Conservation (phyloP, 53 echinoderm and acorn worm species). For the Holothuria leucospilota region DNA sequence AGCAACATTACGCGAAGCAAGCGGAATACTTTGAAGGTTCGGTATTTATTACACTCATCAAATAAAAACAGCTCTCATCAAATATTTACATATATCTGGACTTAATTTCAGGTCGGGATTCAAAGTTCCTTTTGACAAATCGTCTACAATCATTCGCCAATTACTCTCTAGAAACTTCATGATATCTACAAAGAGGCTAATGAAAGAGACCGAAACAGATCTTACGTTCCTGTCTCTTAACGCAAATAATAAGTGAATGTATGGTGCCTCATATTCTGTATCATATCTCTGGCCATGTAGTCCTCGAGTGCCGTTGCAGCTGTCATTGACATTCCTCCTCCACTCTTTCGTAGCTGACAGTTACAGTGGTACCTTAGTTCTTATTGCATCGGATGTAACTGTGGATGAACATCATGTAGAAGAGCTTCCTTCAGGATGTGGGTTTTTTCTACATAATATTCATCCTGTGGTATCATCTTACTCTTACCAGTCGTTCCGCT, state of each 20-base stretch:
- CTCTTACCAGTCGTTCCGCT: too few relatives aligned
- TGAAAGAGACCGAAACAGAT: conserved; percentile 19
- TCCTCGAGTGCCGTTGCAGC: background rate
- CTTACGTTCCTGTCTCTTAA: conserved; percentile 70
- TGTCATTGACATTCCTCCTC: too few relatives aligned
- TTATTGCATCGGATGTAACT: too few relatives aligned
- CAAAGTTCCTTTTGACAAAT: conserved; percentile 61
- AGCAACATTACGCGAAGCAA: too few relatives aligned
- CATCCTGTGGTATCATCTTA: too few relatives aligned
- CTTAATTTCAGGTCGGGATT: conserved; percentile 25
- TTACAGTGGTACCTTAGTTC: too few relatives aligned
- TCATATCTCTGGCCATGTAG: background rate
- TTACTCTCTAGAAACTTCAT: conserved; percentile 63
- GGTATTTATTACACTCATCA: too few relatives aligned
- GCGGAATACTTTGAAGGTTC: too few relatives aligned
- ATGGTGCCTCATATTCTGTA: conserved; percentile 43
- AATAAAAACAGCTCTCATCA: conserved; percentile 18
- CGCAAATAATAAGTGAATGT: conserved; percentile 81
- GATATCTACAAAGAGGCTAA: conserved; percentile 49
- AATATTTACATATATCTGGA: conserved; percentile 7
- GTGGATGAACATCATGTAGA: too few relatives aligned
- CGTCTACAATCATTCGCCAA: conserved; percentile 68
- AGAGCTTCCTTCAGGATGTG: too few relatives aligned
- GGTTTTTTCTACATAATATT: too few relatives aligned
- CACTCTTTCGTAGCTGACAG: too few relatives aligned